These are phyloP conservation scores for Willowsia nigromaculata DNA, from an alignment of 2,888 invertebrate species.

Conservation along the genomic window DNA sequence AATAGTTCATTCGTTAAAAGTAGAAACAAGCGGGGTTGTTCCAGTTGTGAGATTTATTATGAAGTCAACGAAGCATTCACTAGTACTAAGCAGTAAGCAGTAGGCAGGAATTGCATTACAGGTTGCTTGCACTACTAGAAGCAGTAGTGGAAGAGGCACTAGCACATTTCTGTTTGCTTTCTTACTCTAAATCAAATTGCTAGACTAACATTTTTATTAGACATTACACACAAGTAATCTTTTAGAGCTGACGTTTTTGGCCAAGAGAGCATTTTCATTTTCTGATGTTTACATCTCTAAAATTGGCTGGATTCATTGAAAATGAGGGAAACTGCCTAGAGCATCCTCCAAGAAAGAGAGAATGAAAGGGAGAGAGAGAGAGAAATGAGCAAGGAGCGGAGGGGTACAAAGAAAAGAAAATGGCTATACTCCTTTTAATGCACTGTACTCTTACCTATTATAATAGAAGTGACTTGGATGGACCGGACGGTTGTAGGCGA, in stretches of 20 bases:
- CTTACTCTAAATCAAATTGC: slow-evolving; percentile 65
- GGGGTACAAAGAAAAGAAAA: slow-evolving; percentile 59
- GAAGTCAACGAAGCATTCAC: slow-evolving; percentile 45
- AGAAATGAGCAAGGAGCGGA: slow-evolving; percentile 60
- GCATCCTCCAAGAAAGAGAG: slow-evolving; percentile 44
- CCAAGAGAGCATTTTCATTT: slow-evolving; percentile 66
- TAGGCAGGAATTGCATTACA: slow-evolving; percentile 1
- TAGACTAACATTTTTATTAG: slow-evolving; percentile 68
- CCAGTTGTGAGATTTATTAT: slow-evolving; percentile 59
- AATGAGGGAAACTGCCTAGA: slow-evolving; percentile 77
- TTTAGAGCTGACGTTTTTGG: slow-evolving; percentile 56
- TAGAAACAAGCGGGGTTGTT: slow-evolving; percentile 27
- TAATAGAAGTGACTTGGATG: slow-evolving; percentile 53
- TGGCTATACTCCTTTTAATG: slow-evolving; percentile 60
- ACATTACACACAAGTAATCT: slow-evolving; percentile 64
- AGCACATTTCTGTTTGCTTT: slow-evolving; percentile 42
- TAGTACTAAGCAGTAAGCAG: slow-evolving; percentile 14
- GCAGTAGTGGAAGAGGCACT: background rate
- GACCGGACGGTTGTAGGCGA: slow-evolving; percentile 61
- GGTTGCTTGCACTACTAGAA: background rate
- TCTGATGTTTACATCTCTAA: slow-evolving; percentile 75
- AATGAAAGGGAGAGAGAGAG: slow-evolving; percentile 54
- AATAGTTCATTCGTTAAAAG: slow-evolving; percentile 45
- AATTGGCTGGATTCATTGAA: slow-evolving; percentile 78
- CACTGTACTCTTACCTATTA: slow-evolving; percentile 41